Percentiles rank a stretch among this genome's conserved stretches.
phyloP scores from a whole-genome alignment of 1,140 invertebrate species.

The Lordiphosa collinella region DNA sequence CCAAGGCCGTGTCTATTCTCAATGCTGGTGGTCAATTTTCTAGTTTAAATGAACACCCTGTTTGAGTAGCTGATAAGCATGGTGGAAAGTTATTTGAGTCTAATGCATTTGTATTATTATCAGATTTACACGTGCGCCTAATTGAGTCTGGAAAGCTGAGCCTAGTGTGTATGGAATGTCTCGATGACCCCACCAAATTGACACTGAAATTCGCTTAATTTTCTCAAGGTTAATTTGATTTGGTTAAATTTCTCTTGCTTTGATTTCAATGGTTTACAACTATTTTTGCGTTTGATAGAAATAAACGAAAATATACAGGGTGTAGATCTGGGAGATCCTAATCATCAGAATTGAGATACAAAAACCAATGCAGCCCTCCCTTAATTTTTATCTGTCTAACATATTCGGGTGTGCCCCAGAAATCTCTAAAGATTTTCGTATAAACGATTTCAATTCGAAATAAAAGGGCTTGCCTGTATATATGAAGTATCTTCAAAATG shows the following conservation, averaged over 20 bases:
- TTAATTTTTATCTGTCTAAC: no score
- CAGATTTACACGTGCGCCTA: conserved; percentile 43
- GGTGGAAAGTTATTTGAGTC: not conserved
- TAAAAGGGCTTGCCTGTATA: no score
- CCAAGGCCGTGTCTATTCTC: not conserved
- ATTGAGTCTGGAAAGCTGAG: conserved; percentile 5
- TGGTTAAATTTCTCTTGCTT: conserved; percentile 16
- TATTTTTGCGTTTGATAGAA: no score
- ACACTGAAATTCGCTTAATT: conserved; percentile 22
- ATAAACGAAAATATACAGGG: no score
- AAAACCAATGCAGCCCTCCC: no score
- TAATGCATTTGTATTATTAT: conserved; percentile 38
- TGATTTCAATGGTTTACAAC: not conserved
- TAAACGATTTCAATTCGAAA: no score
- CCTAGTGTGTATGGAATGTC: no score
- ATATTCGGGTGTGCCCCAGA: no score
- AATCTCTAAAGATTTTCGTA: no score
- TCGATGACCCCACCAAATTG: not conserved
- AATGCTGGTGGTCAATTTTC: not conserved
- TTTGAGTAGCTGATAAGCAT: conserved; percentile 28
- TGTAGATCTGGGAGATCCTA: no score
- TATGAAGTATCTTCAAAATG: no score
- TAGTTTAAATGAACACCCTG: conserved; percentile 1
- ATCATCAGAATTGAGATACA: no score
- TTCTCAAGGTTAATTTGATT: conserved; percentile 58